Base-by-base conservation (phyloP, 2,797 vertebrate genomes). In the Aldrovandia affinis region DNA sequence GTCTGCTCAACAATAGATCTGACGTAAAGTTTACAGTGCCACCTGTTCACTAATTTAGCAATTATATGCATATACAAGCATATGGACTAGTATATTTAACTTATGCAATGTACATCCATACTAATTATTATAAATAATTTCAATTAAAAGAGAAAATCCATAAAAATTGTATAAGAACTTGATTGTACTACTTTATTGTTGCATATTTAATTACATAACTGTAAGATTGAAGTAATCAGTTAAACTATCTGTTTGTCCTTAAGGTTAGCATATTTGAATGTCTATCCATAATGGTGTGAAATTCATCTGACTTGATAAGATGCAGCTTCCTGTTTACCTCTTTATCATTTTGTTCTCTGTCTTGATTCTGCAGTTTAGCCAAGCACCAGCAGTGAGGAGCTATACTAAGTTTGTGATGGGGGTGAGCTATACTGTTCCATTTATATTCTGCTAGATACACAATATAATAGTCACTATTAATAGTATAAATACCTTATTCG, bases 361-460 rank as follows among this genome's bases (percentile, higher is more conserved):
- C 6, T 77, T 47, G 86, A 8, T 88, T 78, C 88, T 92, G 36
- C 94, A 97, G 97, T 97, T 98, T 92, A 96, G 92, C 91, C 97
- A 97, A 88, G 96, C 96, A 0, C 93, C 96, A 0, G 96, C 96
- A 84, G 93, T 97, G 52, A 94, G 96, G 83, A 97, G 96, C 92
- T 98, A 98, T 92, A 97, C 96, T 0, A 97, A 97, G 86, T 97
- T 97, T 57, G 96, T 97, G 85, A 97, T 97, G 96, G 96, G 96
- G 81, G 97, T 97, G 92, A 89, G 87, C 36, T 47, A 0, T 42
- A 22, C 25, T 81, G 33, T 65, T 18, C 30, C 33, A 36, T 70
- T 39, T 36, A 2, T 9, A 39, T 18, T 18, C 18, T 20, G 7
- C 12, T n/a, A 65, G 10, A 28, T 65, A 28, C n/a, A 65, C 10